Percentiles rank a stretch among this genome's conserved stretches.
Conservation (phyloP, 2,888 invertebrate genomes). For the Lissonota sp. region DNA sequence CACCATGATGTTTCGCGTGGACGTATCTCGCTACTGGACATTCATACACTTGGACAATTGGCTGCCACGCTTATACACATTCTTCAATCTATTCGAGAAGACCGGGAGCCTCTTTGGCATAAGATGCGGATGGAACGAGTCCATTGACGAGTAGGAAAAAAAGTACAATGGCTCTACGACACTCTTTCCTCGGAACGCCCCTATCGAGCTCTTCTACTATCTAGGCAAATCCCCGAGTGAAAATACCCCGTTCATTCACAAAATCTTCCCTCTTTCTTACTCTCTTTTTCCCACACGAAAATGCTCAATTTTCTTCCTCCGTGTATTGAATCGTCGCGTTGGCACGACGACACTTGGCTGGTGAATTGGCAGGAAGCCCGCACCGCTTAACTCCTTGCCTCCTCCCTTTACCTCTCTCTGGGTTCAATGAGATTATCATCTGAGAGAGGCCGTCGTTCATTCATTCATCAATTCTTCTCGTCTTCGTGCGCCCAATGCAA, state of each 20-base stretch:
- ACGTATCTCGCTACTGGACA: slow-evolving; percentile 49
- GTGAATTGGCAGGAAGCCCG: slow-evolving; percentile 81
- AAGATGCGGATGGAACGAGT: slow-evolving; percentile 27
- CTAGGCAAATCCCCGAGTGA: slow-evolving; percentile 74
- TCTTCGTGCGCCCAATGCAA: slow-evolving; percentile 37
- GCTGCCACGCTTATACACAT: slow-evolving; percentile 31
- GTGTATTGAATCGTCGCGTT: slow-evolving; percentile 66
- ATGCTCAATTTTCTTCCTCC: slow-evolving; percentile 58
- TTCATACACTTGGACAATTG: slow-evolving; percentile 40
- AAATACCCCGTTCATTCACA: slow-evolving; percentile 68
- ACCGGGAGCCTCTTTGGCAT: slow-evolving; percentile 57
- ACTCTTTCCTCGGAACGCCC: slow-evolving; percentile 67
- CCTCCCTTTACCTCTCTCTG: slow-evolving; percentile 35
- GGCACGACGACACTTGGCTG: slow-evolving; percentile 74
- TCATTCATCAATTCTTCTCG: slow-evolving; percentile 63
- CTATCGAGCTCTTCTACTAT: slow-evolving; percentile 70
- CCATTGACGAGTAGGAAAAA: slow-evolving; percentile 57
- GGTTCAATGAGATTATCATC: slow-evolving; percentile 79
- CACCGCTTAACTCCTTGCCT: slow-evolving; percentile 77
- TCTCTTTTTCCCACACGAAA: slow-evolving; percentile 39
- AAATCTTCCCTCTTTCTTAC: slow-evolving; percentile 37
- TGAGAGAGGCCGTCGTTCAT: slow-evolving; percentile 38
- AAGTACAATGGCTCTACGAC: slow-evolving; percentile 52
- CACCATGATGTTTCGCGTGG: slow-evolving; percentile 24
- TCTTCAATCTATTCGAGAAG: slow-evolving; percentile 69